These are phyloP conservation scores for Rattus rattus DNA, from an alignment of 2,113 vertebrate genomes.

Conservation along the genomic window DNA sequence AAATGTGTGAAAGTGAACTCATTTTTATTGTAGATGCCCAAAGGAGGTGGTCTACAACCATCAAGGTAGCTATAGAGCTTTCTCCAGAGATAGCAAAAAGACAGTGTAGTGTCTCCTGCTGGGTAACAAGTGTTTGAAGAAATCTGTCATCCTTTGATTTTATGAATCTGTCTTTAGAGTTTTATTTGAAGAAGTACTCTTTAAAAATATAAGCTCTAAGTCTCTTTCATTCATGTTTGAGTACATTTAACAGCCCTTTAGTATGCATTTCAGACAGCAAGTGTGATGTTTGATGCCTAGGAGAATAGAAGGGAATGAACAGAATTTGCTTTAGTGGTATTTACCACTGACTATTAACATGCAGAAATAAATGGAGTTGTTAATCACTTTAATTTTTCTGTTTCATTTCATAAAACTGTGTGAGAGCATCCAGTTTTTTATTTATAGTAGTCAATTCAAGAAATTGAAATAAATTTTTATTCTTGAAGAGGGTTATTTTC, in stretches of 20 bases:
- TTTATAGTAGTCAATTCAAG: neutral
- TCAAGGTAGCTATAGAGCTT: neutral
- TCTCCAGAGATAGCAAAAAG: slow-evolving; percentile 18
- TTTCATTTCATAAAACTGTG: neutral
- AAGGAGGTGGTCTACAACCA: neutral
- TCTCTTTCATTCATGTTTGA: slow-evolving; percentile 34
- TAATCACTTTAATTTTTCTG: slow-evolving; percentile 24
- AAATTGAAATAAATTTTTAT: slow-evolving; percentile 30
- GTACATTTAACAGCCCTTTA: neutral
- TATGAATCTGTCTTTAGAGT: slow-evolving; percentile 15
- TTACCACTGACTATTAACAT: neutral
- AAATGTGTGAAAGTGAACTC: neutral
- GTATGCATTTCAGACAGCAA: too few species aligned
- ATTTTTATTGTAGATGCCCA: neutral
- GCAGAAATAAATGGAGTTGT: neutral
- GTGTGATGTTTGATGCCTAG: neutral
- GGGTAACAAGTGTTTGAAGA: neutral
- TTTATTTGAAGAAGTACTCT: slow-evolving; percentile 49
- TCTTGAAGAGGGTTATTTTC: neutral
- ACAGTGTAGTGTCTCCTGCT: neutral
- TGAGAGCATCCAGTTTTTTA: slow-evolving; percentile 14
- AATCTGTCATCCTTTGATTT: slow-evolving; percentile 52
- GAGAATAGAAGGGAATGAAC: neutral
- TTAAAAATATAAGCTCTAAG: neutral
- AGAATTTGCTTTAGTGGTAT: neutral